phyloP scores from a whole-genome alignment of 64 coral and sea anemone genomes.

The Astreopora myriophthalma region DNA sequence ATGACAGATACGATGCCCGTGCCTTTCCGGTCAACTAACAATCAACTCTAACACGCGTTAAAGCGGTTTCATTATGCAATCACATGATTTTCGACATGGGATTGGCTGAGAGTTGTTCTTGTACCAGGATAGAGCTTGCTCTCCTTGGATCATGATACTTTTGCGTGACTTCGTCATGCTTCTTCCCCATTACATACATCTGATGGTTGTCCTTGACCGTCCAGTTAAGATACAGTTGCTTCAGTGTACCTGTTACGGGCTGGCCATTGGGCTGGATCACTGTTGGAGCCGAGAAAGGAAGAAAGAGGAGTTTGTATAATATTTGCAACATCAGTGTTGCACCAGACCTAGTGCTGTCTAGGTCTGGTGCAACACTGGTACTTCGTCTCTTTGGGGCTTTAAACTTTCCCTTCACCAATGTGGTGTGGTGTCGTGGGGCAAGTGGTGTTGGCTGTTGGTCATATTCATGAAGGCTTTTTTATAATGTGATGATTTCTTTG shows the following conservation, averaged over 20 bases:
- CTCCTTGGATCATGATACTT: background rate
- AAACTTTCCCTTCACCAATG: slow-evolving; percentile 28
- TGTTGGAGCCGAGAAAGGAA: background rate
- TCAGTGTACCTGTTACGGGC: slow-evolving; percentile 60
- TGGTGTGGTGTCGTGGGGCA: slow-evolving; percentile 21
- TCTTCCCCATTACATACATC: background rate
- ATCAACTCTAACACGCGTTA: too few species aligned
- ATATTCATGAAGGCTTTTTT: slow-evolving; percentile 39
- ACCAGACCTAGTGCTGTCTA: slow-evolving; percentile 60
- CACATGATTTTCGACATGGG: too few species aligned
- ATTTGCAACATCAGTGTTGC: background rate
- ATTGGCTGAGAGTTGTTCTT: background rate
- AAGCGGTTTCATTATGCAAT: too few species aligned
- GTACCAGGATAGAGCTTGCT: background rate
- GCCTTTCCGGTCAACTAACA: too few species aligned
- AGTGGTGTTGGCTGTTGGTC: slow-evolving; percentile 50
- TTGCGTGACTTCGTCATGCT: background rate
- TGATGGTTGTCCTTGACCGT: too few species aligned
- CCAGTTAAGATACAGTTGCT: background rate
- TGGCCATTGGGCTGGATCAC: slow-evolving; percentile 33
- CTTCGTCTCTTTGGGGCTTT: slow-evolving; percentile 17
- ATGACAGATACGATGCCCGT: too few species aligned
- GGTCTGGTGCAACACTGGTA: slow-evolving; percentile 18
- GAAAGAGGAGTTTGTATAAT: background rate
- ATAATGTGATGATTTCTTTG: slow-evolving; percentile 28